A percentile compares a stretch with the other conserved stretches of the same genome.
Conservation (phyloP, 2,113 vertebrate species). For the Perca flavescens region DNA sequence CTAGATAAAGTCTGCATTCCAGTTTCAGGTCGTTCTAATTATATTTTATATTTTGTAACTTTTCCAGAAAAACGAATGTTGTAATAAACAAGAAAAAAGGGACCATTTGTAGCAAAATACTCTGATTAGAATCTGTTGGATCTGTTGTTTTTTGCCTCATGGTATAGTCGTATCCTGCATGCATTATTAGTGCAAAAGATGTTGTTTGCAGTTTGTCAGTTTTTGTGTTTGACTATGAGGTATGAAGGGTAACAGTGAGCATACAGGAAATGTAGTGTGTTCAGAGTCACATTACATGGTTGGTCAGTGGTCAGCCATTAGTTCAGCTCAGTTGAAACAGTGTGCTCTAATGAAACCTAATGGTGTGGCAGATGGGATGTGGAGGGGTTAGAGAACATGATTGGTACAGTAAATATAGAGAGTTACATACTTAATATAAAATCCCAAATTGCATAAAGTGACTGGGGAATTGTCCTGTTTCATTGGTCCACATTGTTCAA, state of each 20-base stretch:
- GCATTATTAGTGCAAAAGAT: not conserved
- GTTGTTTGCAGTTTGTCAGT: not conserved
- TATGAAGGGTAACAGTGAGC: slow-evolving; percentile 9
- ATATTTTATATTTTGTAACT: not conserved
- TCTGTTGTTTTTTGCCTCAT: slow-evolving; percentile 2
- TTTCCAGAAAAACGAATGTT: not conserved
- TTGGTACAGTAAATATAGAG: not conserved
- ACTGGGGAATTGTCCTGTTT: not conserved
- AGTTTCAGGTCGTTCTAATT: not conserved
- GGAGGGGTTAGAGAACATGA: not conserved
- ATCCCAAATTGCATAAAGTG: not conserved
- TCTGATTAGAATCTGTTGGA: not conserved
- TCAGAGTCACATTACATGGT: slow-evolving; percentile 21
- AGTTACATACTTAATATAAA: not conserved
- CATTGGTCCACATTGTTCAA: not conserved
- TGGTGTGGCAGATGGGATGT: slow-evolving; percentile 34
- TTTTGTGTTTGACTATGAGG: not conserved
- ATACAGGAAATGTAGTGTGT: slow-evolving; percentile 1
- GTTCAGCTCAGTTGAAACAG: slow-evolving; percentile 23
- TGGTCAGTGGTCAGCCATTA: slow-evolving; percentile 29
- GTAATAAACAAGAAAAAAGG: slow-evolving; percentile 5
- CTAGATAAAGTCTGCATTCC: not conserved
- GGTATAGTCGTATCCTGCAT: not conserved
- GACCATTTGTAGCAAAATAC: not conserved
- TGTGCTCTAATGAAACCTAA: slow-evolving; percentile 22